These are phyloP conservation scores for Caracal caracal DNA, from an alignment of 2,113 vertebrate genomes.

Conservation along the genomic window DNA sequence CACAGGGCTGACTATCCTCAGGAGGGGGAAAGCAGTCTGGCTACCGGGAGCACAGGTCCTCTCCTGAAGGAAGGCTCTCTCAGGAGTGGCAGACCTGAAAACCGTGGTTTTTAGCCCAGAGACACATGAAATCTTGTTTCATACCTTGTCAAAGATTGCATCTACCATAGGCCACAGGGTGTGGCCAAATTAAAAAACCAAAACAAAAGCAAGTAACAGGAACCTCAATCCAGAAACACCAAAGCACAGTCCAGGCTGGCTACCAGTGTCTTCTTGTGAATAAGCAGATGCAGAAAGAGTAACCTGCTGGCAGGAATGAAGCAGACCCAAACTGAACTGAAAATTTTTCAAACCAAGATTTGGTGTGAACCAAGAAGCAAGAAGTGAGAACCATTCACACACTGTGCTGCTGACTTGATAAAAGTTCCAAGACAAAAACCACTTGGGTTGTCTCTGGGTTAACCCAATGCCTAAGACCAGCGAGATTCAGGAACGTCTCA, in stretches of 20 bases:
- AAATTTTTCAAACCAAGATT: background rate
- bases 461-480: background rate
- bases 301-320: background rate
- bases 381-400: background rate
- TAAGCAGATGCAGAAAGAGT: background rate
- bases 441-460: background rate
- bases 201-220: background rate
- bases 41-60: background rate
- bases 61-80: background rate
- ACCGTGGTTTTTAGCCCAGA: background rate
- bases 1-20: background rate
- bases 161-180: background rate
- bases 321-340: background rate
- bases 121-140: background rate
- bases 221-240: background rate
- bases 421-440: conserved; percentile 11
- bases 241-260: background rate
- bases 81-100: background rate
- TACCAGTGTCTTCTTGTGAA: background rate
- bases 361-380: background rate
- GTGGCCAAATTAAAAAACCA: conserved; percentile 18
- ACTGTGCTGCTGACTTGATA: background rate
- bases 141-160: background rate
- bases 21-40: background rate
- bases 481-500: background rate